Percentiles rank a stretch among this genome's conserved stretches.
Conservation (phyloP, 1,140 invertebrate species). For the Aplysia californica region DNA sequence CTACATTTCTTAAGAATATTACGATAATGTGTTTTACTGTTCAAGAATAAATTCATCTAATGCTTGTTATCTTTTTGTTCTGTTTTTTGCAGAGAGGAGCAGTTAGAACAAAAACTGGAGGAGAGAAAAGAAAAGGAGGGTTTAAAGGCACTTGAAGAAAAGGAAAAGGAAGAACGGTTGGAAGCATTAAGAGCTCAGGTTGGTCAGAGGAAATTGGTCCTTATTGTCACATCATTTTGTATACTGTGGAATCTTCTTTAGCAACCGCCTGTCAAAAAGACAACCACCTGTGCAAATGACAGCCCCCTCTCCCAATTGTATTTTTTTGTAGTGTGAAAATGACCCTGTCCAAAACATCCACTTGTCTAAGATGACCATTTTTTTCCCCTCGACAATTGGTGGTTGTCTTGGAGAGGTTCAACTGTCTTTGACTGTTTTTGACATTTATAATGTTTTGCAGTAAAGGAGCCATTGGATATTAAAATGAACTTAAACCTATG, state of each 20-base stretch:
- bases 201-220: not conserved
- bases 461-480: too few relatives aligned
- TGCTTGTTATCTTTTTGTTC: not conserved
- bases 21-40: not conserved
- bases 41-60: not conserved
- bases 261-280: not conserved
- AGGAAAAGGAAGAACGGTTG: slow-evolving; percentile 56
- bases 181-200: slow-evolving; percentile 61
- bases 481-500: too few relatives aligned
- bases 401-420: too few relatives aligned
- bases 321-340: not conserved
- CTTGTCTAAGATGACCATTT: not conserved
- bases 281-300: not conserved
- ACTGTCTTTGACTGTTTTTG: too few relatives aligned
- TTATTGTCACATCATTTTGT: not conserved
- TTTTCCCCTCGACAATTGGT: too few relatives aligned
- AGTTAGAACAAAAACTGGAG: slow-evolving; percentile 49
- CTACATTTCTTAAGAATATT: not conserved
- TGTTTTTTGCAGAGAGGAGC: slow-evolving; percentile 47
- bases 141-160: slow-evolving; percentile 46
- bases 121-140: slow-evolving; percentile 47
- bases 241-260: not conserved
- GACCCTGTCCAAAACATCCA: not conserved
- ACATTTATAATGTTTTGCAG: too few relatives aligned
- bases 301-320: not conserved